A percentile compares a stretch with the other conserved stretches of the same genome.
These are phyloP conservation scores for Trachops cirrhosus DNA, from an alignment of 2,797 vertebrate genomes.

Conservation along the genomic window DNA sequence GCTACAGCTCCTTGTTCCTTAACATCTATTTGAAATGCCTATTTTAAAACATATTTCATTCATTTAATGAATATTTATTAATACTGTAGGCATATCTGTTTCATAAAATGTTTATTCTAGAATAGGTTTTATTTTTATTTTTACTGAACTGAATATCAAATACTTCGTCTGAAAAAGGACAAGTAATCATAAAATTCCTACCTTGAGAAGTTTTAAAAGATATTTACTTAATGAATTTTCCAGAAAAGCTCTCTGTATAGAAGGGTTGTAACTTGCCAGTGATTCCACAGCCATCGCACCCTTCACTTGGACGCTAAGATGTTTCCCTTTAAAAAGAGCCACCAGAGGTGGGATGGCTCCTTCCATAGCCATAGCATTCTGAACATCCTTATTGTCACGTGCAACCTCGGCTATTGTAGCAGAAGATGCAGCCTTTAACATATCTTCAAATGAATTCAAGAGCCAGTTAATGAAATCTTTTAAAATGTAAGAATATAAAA, in stretches of 20 bases:
- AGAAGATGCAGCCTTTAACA: slow-evolving; percentile 80
- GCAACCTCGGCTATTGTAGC: slow-evolving; percentile 83
- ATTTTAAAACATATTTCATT: not conserved
- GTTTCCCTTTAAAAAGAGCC: slow-evolving; percentile 80
- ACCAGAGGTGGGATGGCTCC: slow-evolving; percentile 80
- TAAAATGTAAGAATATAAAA: not conserved
- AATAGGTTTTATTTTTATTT: not conserved
- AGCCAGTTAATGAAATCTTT: not conserved
- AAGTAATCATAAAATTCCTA: slow-evolving; percentile 45
- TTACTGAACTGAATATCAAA: not conserved
- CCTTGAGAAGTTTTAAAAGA: slow-evolving; percentile 85
- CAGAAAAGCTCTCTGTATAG: slow-evolving; percentile 82
- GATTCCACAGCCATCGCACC: slow-evolving; percentile 84
- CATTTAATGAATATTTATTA: not conserved
- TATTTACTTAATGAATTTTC: slow-evolving; percentile 76
- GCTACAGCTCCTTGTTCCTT: slow-evolving; percentile 84
- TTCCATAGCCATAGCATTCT: slow-evolving; percentile 77
- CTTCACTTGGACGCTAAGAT: slow-evolving; percentile 80
- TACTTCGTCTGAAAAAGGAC: not conserved
- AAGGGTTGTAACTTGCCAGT: slow-evolving; percentile 78
- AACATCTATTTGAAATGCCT: slow-evolving; percentile 84
- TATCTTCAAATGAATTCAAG: slow-evolving; percentile 73
- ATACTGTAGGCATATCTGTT: not conserved
- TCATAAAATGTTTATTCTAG: not conserved
- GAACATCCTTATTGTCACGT: slow-evolving; percentile 78